Conservation (phyloP, 2,113 vertebrate genomes). For the Lutjanus erythropterus region DNA sequence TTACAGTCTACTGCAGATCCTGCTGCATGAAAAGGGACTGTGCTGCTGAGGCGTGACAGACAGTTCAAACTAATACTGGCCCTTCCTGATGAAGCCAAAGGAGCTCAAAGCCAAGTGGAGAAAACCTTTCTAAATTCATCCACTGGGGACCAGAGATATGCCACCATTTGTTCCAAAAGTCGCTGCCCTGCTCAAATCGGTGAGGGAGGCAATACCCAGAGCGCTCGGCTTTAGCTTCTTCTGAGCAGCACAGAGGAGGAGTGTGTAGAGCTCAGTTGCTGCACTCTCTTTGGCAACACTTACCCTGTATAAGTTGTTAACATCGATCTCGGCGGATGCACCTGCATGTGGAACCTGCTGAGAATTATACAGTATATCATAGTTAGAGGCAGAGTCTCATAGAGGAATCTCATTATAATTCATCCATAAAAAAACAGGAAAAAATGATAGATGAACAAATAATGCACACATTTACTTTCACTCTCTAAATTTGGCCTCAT, state of each 20-base stretch:
- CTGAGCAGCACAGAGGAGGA: conserved; percentile 11
- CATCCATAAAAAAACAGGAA: conserved; percentile 3
- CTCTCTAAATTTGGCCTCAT: conserved; percentile 1
- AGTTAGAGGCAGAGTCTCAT: conserved; percentile 43
- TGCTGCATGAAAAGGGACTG: conserved; percentile 30
- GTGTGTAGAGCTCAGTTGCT: conserved; percentile 20
- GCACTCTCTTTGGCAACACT: conserved; percentile 39
- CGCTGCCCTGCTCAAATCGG: conserved; percentile 26
- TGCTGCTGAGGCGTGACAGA: conserved; percentile 16
- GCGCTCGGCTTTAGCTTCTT: conserved; percentile 22
- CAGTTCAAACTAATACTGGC: conserved; percentile 30
- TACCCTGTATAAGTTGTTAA: conserved; percentile 28
- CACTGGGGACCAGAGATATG: conserved; percentile 8
- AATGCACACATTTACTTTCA: conserved; percentile 13
- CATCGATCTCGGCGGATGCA: conserved; percentile 48
- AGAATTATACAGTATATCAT: conserved; percentile 49
- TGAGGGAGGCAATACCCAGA: conserved; percentile 23
- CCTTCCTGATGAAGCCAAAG: conserved; percentile 25
- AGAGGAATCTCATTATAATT: conserved; percentile 46
- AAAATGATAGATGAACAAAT: conserved; percentile 34
- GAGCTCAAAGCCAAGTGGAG: conserved; percentile 1
- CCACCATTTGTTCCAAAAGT: conserved; percentile 33
- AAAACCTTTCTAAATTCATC: conserved; percentile 23
- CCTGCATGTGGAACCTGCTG: conserved; percentile 28
- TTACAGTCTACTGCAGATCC: conserved; percentile 16